Evolutionary conservation across 2,113 vertebrate species (phyloP).

Genomic region (Tragelaphus imberbis): DNA sequence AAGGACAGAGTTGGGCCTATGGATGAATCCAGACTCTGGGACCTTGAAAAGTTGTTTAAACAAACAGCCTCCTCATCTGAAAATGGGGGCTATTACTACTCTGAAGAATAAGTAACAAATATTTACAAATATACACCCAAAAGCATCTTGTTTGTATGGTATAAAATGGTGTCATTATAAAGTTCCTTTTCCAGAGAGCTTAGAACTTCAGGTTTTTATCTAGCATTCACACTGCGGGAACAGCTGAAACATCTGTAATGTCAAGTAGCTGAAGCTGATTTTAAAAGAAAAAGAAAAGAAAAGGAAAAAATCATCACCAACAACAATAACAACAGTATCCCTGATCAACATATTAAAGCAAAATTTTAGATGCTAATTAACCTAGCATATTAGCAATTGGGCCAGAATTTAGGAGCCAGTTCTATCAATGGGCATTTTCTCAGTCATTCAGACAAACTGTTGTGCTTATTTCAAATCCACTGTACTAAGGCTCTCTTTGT

Average conservation of each 20-base stretch:
- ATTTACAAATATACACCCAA: not conserved
- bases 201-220: conserved; percentile 19
- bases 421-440: conserved; percentile 30
- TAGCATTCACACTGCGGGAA: conserved; percentile 12
- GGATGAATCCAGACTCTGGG: not conserved
- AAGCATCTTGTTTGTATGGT: not conserved
- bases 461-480: conserved; percentile 61
- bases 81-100: not conserved
- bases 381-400: not conserved
- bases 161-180: not conserved
- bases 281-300: not conserved
- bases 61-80: not conserved
- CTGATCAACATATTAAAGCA: conserved; percentile 22
- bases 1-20: not conserved
- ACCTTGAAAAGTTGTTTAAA: not conserved
- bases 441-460: conserved; percentile 12
- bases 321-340: conserved; percentile 3
- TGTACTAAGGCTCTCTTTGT: conserved; percentile 28
- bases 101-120: not conserved
- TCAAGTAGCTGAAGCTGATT: conserved; percentile 14
- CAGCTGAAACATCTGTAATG: not conserved
- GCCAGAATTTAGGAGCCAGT: conserved; percentile 22
- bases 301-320: not conserved
- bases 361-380: conserved; percentile 23
- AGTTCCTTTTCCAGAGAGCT: conserved; percentile 20